phyloP scores from a whole-genome alignment of 1,140 invertebrate species.

The Listronotus oregonensis region DNA sequence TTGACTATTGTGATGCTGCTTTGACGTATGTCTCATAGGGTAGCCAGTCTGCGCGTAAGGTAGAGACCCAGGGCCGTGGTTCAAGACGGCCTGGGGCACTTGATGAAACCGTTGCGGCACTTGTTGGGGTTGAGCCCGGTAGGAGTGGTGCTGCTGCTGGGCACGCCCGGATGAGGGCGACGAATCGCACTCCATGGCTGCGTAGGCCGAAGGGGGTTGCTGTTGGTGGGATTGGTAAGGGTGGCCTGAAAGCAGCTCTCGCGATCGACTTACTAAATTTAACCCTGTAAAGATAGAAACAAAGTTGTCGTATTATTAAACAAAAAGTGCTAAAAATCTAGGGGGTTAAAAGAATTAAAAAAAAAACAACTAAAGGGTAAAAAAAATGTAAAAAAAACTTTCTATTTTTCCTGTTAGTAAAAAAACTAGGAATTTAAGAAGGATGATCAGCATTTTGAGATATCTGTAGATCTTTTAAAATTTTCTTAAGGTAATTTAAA shows the following conservation, averaged over 20 bases:
- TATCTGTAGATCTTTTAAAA: no score
- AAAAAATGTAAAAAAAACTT: no score
- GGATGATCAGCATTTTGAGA: no score
- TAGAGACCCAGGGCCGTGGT: constrained; percentile 47
- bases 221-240: constrained; percentile 45
- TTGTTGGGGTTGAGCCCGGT: constrained; percentile 47
- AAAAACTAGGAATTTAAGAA: no score
- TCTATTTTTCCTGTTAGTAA: no score
- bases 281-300: constrained; percentile 45
- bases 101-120: constrained; percentile 53
- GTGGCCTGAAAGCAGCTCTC: constrained; percentile 54
- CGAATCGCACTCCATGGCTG: constrained; percentile 61
- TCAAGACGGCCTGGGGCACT: constrained; percentile 35
- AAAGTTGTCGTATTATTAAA: background rate
- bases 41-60: constrained; percentile 41
- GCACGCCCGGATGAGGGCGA: constrained; percentile 52
- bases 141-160: constrained; percentile 48
- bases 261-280: constrained; percentile 52
- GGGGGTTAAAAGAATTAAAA: background rate
- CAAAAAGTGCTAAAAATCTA: background rate
- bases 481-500: no score
- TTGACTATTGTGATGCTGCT: constrained; percentile 24
- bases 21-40: constrained; percentile 27
- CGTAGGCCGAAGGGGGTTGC: constrained; percentile 52
- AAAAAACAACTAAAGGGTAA: background rate